These are phyloP conservation scores for Charina bottae DNA, from an alignment of 2,113 vertebrate species.

Conservation along the genomic window DNA sequence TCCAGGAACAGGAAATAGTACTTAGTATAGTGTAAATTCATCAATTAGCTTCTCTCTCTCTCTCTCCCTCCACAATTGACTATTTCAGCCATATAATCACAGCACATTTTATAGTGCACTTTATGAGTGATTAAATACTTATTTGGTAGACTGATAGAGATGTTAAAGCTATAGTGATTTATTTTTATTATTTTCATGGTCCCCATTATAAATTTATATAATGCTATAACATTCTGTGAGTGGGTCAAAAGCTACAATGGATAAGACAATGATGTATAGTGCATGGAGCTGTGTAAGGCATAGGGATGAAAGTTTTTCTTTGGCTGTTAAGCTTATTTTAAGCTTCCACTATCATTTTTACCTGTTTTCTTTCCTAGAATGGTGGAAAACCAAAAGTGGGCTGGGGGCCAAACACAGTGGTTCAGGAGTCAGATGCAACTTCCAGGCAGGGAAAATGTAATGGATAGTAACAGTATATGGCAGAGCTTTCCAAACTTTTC, in stretches of 20 bases:
- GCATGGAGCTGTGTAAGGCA: not conserved
- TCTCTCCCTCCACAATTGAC: not conserved
- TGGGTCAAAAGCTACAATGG: not conserved
- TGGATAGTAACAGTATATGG: not conserved
- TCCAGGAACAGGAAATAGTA: constrained; percentile 39
- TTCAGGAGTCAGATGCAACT: too few species aligned
- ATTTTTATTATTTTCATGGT: not conserved
- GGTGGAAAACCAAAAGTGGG: not conserved
- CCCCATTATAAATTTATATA: not conserved
- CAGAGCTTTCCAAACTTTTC: too few species aligned
- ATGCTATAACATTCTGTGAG: not conserved
- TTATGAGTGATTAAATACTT: not conserved
- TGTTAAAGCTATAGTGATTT: not conserved
- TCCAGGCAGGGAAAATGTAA: too few species aligned
- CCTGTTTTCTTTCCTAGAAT: not conserved
- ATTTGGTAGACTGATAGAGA: not conserved
- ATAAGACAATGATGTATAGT: not conserved
- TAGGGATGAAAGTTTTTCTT: not conserved
- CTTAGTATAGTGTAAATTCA: constrained; percentile 35
- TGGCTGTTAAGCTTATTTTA: not conserved
- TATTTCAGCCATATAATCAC: not conserved
- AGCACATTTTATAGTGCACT: not conserved
- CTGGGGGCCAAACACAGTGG: not conserved
- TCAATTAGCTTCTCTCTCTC: constrained; percentile 9
- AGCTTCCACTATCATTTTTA: not conserved